A percentile compares a stretch with the other conserved stretches of the same genome.
Evolutionary conservation across 2,797 vertebrate genomes (phyloP).

Genomic region (Delichon dasypus): DNA sequence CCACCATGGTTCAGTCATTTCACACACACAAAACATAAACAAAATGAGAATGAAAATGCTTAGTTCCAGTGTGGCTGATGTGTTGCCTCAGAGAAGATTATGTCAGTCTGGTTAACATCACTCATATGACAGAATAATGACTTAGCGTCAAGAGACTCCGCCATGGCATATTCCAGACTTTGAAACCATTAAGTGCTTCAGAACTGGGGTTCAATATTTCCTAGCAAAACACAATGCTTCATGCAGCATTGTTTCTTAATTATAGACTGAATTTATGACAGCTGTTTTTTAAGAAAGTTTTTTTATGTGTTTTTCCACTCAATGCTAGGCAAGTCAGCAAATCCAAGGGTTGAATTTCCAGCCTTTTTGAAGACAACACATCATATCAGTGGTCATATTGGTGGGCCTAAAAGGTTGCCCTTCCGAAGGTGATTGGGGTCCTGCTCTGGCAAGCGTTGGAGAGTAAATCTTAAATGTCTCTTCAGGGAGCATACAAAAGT

Average conservation of each 20-base stretch:
- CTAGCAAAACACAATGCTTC: not conserved
- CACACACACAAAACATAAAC: not conserved
- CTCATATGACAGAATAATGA: not conserved
- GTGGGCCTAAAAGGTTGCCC: not conserved
- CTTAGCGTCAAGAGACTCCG: not conserved
- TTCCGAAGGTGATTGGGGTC: not conserved
- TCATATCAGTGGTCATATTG: not conserved
- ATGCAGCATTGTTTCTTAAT: not conserved
- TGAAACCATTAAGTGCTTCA: not conserved
- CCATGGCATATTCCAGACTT: not conserved
- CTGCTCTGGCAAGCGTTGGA: accelerated
- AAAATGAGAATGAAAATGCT: not conserved
- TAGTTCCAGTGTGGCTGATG: not conserved
- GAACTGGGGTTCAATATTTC: not conserved
- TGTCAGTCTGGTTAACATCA: not conserved
- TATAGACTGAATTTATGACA: not conserved
- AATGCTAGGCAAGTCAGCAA: not conserved
- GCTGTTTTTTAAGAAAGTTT: not conserved
- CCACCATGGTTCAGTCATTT: not conserved
- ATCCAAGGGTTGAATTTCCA: not conserved
- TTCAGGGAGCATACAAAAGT: not conserved
- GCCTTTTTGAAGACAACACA: not conserved
- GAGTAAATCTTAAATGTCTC: not conserved
- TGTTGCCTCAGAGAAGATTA: not conserved
- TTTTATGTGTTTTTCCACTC: not conserved